Percentiles rank a stretch among this genome's conserved stretches.
phyloP scores from a whole-genome alignment of 2,797 vertebrate species.

The Balearica regulorum region DNA sequence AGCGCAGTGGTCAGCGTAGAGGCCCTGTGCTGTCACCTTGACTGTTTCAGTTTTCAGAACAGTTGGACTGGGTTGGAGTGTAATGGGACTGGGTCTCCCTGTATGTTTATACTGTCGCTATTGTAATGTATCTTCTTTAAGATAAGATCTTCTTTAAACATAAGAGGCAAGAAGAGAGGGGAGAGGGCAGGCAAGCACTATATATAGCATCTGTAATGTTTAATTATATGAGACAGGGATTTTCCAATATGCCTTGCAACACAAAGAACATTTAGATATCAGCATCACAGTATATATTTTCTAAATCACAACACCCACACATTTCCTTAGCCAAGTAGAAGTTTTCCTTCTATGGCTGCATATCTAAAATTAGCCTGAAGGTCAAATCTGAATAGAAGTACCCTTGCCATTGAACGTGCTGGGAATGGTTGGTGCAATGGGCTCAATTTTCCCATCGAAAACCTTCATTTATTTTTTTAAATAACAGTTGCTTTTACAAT shows the following conservation, averaged over 20 bases:
- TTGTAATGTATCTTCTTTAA: not conserved
- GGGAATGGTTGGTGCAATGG: not conserved
- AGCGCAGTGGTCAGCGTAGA: not conserved
- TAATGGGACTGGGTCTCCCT: not conserved
- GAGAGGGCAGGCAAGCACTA: not conserved
- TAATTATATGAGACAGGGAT: not conserved
- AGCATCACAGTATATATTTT: conserved; percentile 34
- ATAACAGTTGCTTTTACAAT: conserved; percentile 14
- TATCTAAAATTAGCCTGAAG: conserved; percentile 60
- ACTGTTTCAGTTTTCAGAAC: not conserved
- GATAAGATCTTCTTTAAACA: not conserved
- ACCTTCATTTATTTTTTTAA: conserved; percentile 47
- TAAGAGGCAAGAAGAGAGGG: not conserved
- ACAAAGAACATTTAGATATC: conserved; percentile 34
- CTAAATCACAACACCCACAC: conserved; percentile 33
- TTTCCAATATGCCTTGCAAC: conserved; percentile 23
- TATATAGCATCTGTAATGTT: not conserved
- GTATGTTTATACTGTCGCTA: not conserved
- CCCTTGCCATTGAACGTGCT: conserved; percentile 13
- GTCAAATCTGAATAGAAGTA: conserved; percentile 55
- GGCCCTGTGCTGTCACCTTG: not conserved
- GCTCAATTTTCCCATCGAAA: conserved; percentile 38
- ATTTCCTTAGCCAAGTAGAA: conserved; percentile 54
- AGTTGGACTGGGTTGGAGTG: not conserved
- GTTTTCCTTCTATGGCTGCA: conserved; percentile 27